These are phyloP conservation scores for Heloderma charlesbogerti DNA, from an alignment of 2,113 vertebrate genomes.

Conservation along the genomic window DNA sequence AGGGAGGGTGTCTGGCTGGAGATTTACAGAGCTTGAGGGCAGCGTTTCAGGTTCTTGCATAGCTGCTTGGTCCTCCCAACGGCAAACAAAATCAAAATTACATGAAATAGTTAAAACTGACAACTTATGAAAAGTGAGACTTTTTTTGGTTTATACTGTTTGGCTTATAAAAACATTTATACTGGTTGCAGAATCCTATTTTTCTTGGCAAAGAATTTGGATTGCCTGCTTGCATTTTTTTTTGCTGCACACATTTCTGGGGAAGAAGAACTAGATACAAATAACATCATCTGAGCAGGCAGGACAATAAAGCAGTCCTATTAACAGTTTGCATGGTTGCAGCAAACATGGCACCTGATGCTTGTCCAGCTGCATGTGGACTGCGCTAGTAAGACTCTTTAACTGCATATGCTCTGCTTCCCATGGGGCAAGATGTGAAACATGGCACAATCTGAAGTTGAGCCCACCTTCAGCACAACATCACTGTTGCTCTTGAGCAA, in stretches of 20 bases:
- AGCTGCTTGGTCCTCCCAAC: too few relatives aligned
- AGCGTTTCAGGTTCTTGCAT: neutral
- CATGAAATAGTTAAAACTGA: neutral
- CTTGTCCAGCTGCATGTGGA: neutral
- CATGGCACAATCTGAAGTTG: too few relatives aligned
- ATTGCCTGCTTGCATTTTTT: neutral
- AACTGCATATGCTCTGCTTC: neutral
- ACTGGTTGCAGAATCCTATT: neutral
- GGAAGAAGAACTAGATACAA: neutral
- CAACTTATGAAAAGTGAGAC: neutral
- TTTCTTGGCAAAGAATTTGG: neutral
- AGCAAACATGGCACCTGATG: neutral
- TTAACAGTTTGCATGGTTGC: neutral
- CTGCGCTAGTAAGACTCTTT: neutral
- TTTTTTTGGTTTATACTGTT: too few relatives aligned
- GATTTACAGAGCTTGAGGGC: neutral
- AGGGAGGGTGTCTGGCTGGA: neutral
- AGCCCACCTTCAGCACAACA: neutral
- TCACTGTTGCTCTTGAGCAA: neutral
- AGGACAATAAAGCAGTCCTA: neutral
- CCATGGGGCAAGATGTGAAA: neutral
- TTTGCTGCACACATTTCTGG: neutral
- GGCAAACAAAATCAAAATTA: neutral
- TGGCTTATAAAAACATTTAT: neutral
- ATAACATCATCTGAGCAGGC: neutral